Percentiles rank a stretch among this genome's conserved stretches.
These are phyloP conservation scores for Hypothenemus hampei DNA, from an alignment of 1,140 invertebrate species.

Conservation along the genomic window DNA sequence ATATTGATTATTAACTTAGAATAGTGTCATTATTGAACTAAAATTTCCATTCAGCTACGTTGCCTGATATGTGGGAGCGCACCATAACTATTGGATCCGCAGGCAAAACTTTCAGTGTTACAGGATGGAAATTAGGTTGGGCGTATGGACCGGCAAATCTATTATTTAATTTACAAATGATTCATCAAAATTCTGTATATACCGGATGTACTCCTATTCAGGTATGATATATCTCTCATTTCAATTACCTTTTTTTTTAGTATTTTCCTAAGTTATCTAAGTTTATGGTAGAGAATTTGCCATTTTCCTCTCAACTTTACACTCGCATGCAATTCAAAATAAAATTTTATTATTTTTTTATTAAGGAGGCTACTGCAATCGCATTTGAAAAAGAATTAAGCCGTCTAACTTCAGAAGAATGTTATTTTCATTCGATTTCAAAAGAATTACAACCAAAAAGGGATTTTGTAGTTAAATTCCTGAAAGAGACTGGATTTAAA, in stretches of 20 bases:
- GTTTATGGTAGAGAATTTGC: no score
- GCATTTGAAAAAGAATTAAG: slow-evolving; percentile 83
- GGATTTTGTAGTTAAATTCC: slow-evolving; percentile 74
- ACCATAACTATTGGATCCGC: slow-evolving; percentile 97
- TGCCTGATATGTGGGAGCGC: slow-evolving; percentile 96
- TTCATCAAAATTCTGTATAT: slow-evolving; percentile 94
- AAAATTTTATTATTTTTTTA: neutral
- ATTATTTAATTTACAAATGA: slow-evolving; percentile 73
- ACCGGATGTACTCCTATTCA: slow-evolving; percentile 82
- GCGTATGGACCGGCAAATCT: slow-evolving; percentile 81
- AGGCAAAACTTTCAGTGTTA: slow-evolving; percentile 96
- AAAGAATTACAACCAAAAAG: slow-evolving; percentile 77
- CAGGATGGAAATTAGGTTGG: slow-evolving; percentile 98
- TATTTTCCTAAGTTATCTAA: no score
- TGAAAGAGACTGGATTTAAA: slow-evolving; percentile 77
- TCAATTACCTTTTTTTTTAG: no score
- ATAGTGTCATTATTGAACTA: neutral
- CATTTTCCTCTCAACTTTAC: no score
- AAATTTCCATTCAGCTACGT: slow-evolving; percentile 58
- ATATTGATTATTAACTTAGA: slow-evolving; percentile 9
- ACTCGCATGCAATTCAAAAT: no score
- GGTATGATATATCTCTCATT: no score
- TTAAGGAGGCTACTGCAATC: slow-evolving; percentile 78
- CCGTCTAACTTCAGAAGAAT: slow-evolving; percentile 66
- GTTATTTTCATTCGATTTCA: slow-evolving; percentile 79